Percentiles rank a stretch among this genome's conserved stretches.
Conservation (phyloP, 2,797 vertebrate genomes). For the Halcyon leucocephala region DNA sequence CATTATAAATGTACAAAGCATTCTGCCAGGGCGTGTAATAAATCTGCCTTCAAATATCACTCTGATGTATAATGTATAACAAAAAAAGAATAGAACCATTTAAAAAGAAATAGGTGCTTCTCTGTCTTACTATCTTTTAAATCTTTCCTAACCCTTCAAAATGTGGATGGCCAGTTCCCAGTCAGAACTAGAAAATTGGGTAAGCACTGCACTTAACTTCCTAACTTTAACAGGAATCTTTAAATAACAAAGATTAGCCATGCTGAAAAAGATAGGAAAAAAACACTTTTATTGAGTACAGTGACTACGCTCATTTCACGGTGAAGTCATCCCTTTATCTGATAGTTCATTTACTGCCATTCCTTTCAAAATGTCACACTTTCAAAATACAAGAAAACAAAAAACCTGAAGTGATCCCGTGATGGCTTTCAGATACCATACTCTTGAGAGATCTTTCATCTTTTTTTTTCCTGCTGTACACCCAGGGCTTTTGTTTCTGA, state of each 20-base stretch:
- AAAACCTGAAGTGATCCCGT: background rate
- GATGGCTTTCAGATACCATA: slow-evolving; percentile 24
- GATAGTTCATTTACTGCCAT: slow-evolving; percentile 52
- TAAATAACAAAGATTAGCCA: slow-evolving; percentile 9
- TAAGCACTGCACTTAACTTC: slow-evolving; percentile 25
- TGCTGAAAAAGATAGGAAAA: background rate
- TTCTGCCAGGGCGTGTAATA: slow-evolving; percentile 72
- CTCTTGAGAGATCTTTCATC: slow-evolving; percentile 2
- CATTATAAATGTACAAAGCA: slow-evolving; percentile 78
- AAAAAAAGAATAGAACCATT: slow-evolving; percentile 63
- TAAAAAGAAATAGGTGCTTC: slow-evolving; percentile 64
- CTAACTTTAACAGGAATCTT: slow-evolving; percentile 30
- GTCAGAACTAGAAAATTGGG: slow-evolving; percentile 19
- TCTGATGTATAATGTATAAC: slow-evolving; percentile 77
- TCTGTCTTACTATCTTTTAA: slow-evolving; percentile 18
- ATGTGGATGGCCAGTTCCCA: slow-evolving; percentile 5
- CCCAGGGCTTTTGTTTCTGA: background rate
- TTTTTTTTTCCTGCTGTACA: background rate
- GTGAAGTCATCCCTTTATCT: slow-evolving; percentile 60
- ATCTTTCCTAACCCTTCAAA: slow-evolving; percentile 37
- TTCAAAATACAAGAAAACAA: slow-evolving; percentile 46
- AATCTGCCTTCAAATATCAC: slow-evolving; percentile 74
- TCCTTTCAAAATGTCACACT: slow-evolving; percentile 61
- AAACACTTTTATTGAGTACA: slow-evolving; percentile 7
- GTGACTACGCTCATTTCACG: slow-evolving; percentile 34